A percentile compares a stretch with the other conserved stretches of the same genome.
Conservation (phyloP, 2,797 vertebrate species). For the Orestias chungarensis region DNA sequence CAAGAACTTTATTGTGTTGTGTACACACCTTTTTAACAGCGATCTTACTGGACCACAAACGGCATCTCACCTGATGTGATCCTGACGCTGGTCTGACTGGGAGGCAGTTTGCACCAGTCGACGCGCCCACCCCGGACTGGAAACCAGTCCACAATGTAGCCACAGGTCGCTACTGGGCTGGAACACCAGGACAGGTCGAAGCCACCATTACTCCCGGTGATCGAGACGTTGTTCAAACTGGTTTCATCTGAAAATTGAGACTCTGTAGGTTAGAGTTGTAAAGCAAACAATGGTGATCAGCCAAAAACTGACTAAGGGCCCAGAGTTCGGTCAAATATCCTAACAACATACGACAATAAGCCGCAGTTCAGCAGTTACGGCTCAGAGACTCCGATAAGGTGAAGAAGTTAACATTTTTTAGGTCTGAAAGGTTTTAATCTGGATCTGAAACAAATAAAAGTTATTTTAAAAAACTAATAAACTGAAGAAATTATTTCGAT, state of each 20-base stretch:
- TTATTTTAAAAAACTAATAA: too few species aligned
- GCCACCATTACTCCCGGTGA: background rate
- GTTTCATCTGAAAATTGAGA: constrained; percentile 40
- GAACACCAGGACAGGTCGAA: background rate
- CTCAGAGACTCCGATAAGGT: background rate
- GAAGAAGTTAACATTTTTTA: background rate
- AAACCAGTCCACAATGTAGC: constrained; percentile 80
- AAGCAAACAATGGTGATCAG: background rate
- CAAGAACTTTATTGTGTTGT: too few species aligned
- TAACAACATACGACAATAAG: too few species aligned
- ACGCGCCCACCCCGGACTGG: constrained; percentile 6
- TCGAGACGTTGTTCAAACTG: background rate
- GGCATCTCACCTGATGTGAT: constrained; percentile 58
- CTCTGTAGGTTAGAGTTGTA: background rate
- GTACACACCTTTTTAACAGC: background rate
- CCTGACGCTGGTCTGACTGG: constrained; percentile 23
- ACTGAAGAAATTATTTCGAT: too few species aligned
- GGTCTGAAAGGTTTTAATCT: background rate
- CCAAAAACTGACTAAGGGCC: background rate
- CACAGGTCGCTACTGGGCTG: constrained; percentile 59
- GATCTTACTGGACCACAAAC: too few species aligned
- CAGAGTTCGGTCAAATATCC: background rate
- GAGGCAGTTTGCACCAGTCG: constrained; percentile 70
- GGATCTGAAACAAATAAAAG: too few species aligned
- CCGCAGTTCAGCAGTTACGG: background rate